phyloP scores from a whole-genome alignment of 2,888 invertebrate genomes.

The Chromoteleia sp. region DNA sequence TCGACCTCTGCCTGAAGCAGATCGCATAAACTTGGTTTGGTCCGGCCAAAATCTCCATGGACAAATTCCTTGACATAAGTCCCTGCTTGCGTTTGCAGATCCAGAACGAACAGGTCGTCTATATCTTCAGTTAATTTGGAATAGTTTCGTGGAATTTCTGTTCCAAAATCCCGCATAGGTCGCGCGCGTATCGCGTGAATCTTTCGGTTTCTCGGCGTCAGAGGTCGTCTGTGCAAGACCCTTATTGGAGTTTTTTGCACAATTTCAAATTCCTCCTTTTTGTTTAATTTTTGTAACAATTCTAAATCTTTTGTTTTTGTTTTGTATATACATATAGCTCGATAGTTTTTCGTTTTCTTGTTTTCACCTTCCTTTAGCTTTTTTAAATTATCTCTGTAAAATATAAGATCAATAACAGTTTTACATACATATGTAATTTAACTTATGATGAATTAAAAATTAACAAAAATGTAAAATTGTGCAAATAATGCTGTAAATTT shows the following conservation, averaged over 20 bases:
- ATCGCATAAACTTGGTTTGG: slow-evolving; percentile 90
- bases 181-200: slow-evolving; percentile 89
- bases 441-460: too few relatives aligned
- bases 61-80: slow-evolving; percentile 99
- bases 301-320: slow-evolving; percentile 83
- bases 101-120: slow-evolving; percentile 87
- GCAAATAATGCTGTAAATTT: too few relatives aligned
- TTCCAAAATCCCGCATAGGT: slow-evolving; percentile 63
- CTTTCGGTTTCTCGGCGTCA: slow-evolving; percentile 88
- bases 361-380: slow-evolving; percentile 94
- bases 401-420: background rate
- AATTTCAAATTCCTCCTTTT: slow-evolving; percentile 87
- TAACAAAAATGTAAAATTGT: too few relatives aligned
- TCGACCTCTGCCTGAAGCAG: slow-evolving; percentile 91
- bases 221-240: slow-evolving; percentile 94
- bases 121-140: slow-evolving; percentile 64
- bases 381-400: slow-evolving; percentile 87
- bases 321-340: slow-evolving; percentile 90
- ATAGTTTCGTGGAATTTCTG: slow-evolving; percentile 73
- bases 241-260: slow-evolving; percentile 95
- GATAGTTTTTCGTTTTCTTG: slow-evolving; percentile 94
- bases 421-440: too few relatives aligned
- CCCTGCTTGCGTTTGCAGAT: slow-evolving; percentile 94
- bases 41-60: slow-evolving; percentile 97
- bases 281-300: slow-evolving; percentile 86